phyloP scores from a whole-genome alignment of 2,888 invertebrate genomes.

The Pollenia amentaria region DNA sequence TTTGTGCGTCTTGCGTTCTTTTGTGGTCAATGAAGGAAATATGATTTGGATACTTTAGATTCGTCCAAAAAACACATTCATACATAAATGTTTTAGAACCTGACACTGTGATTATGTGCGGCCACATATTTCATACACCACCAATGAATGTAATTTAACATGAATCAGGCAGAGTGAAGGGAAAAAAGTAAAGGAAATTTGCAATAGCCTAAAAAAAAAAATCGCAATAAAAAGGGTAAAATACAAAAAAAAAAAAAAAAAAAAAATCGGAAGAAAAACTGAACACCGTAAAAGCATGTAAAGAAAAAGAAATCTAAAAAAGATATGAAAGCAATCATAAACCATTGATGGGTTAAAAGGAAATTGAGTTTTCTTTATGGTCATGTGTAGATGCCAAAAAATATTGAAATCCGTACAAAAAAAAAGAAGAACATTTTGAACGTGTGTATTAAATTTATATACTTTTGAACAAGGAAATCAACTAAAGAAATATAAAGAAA shows the following conservation, averaged over 20 bases:
- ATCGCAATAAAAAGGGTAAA: constrained; percentile 71
- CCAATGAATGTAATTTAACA: constrained; percentile 62
- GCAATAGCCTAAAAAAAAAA: constrained; percentile 61
- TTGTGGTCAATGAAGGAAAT: constrained; percentile 83
- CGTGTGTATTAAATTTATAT: constrained; percentile 74
- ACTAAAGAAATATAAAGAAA: constrained; percentile 15
- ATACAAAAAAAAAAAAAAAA: constrained; percentile 42
- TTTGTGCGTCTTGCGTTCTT: constrained; percentile 50
- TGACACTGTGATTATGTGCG: constrained; percentile 65
- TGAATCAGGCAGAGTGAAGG: constrained; percentile 25
- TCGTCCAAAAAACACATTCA: background rate
- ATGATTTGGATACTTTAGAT: constrained; percentile 81
- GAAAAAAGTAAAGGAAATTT: constrained; percentile 40
- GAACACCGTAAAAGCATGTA: constrained; percentile 67
- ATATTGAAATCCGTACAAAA: constrained; percentile 20
- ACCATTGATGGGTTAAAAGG: constrained; percentile 78
- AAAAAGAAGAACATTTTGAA: constrained; percentile 49
- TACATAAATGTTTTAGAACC: constrained; percentile 54
- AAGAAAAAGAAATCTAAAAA: constrained; percentile 34
- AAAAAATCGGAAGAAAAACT: constrained; percentile 57
- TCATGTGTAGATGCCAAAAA: constrained; percentile 72
- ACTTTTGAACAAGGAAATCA: constrained; percentile 63
- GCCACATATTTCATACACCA: constrained; percentile 42
- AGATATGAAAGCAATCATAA: constrained; percentile 75
- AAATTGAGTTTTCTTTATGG: constrained; percentile 81